Evolutionary conservation across 2,113 vertebrate genomes (phyloP).

Genomic region (Xenus cinereus): DNA sequence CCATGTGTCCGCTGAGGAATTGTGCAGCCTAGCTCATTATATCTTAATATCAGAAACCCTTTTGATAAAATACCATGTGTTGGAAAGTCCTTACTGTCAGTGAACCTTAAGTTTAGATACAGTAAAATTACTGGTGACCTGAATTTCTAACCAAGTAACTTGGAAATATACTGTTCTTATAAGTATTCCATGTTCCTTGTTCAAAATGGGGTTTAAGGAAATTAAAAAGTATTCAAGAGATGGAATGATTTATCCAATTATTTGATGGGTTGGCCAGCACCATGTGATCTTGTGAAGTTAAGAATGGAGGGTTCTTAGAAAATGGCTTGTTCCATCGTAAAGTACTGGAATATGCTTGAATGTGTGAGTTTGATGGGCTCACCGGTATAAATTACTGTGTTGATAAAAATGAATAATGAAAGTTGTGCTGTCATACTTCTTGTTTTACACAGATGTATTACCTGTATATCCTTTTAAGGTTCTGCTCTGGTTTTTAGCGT

Average conservation of each 20-base stretch:
- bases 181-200: neutral
- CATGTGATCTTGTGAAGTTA: neutral
- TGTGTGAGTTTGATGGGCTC: neutral
- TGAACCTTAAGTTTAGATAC: neutral
- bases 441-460: neutral
- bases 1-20: neutral
- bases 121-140: neutral
- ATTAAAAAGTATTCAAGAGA: neutral
- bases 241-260: neutral
- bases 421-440: neutral
- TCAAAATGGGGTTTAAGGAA: neutral
- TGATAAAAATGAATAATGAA: neutral
- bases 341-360: neutral
- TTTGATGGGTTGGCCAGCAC: neutral
- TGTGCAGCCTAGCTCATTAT: neutral
- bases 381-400: neutral
- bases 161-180: neutral
- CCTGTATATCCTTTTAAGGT: neutral
- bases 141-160: neutral
- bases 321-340: neutral
- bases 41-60: neutral
- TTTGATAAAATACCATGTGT: neutral
- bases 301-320: neutral
- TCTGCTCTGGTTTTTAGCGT: neutral
- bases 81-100: neutral